Percentiles rank a stretch among this genome's conserved stretches.
phyloP scores from a whole-genome alignment of 2,888 invertebrate species.

The Drosophila melanosoma region DNA sequence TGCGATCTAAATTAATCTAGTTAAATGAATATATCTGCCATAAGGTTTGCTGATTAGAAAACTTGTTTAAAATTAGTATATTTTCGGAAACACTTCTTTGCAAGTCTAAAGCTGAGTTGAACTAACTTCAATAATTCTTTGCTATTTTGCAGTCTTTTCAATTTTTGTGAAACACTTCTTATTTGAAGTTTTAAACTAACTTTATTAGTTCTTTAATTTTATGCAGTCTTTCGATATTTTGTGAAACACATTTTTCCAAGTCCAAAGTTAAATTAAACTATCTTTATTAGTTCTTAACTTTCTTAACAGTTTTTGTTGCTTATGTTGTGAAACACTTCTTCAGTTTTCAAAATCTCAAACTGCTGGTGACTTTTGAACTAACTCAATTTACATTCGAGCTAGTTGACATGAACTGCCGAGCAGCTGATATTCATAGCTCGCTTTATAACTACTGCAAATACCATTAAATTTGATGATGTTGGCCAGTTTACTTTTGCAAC shows the following conservation, averaged over 20 bases:
- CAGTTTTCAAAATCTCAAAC: neutral
- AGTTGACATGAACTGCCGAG: neutral
- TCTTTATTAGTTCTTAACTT: too few relatives aligned
- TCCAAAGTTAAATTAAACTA: neutral
- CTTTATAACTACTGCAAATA: neutral
- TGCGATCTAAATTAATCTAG: neutral
- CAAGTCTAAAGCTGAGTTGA: neutral
- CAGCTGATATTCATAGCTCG: neutral
- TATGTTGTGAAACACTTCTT: neutral
- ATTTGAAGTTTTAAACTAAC: neutral
- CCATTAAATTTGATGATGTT: neutral
- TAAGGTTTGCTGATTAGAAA: neutral
- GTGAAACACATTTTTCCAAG: accelerated
- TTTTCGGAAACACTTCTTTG: neutral
- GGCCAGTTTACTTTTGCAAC: neutral
- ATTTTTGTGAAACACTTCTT: too few relatives aligned
- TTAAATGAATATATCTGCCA: neutral
- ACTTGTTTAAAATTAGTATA: neutral
- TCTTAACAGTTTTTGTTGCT: too few relatives aligned
- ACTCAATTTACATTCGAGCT: neutral
- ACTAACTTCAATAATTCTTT: neutral
- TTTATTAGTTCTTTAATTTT: neutral
- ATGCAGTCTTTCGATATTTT: neutral
- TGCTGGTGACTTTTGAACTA: neutral
- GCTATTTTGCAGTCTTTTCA: too few relatives aligned